Percentiles rank a stretch among this genome's conserved stretches.
Conservation (phyloP, 2,113 vertebrate genomes). For the Ammospiza caudacuta region DNA sequence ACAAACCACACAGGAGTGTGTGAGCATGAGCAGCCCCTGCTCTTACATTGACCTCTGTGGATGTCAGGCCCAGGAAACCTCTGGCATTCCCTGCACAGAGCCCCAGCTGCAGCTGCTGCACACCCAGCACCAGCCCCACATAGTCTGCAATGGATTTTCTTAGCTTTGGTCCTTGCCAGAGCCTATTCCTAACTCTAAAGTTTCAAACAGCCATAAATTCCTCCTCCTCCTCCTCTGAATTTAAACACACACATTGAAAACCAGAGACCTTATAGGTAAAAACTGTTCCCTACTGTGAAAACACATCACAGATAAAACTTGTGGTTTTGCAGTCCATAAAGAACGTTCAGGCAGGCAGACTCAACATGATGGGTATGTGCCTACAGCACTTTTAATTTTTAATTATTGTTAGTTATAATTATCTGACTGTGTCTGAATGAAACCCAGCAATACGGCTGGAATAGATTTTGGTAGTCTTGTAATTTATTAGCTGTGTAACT, state of each 20-base stretch:
- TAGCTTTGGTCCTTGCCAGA: background rate
- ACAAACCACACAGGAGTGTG: too few relatives aligned
- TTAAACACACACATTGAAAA: background rate
- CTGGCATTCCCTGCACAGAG: fast-evolving
- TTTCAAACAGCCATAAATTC: background rate
- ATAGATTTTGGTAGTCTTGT: conserved; percentile 56
- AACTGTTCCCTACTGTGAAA: background rate
- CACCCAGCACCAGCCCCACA: background rate
- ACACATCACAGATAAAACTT: background rate
- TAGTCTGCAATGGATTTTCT: fast-evolving
- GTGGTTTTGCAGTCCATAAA: conserved; percentile 50
- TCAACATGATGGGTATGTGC: conserved; percentile 74
- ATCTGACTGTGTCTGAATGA: conserved; percentile 74
- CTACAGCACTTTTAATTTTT: conserved; percentile 81
- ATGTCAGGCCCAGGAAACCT: background rate
- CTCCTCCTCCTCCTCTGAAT: background rate
- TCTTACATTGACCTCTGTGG: background rate
- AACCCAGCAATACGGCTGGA: conserved; percentile 63
- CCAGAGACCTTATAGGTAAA: background rate
- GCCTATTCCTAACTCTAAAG: background rate
- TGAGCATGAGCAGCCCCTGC: background rate
- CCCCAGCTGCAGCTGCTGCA: background rate
- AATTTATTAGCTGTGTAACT: conserved; percentile 74
- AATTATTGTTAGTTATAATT: conserved; percentile 84
- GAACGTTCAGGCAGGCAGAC: conserved; percentile 66